phyloP scores from a whole-genome alignment of 2,797 vertebrate genomes.

The Leptatherina wallacei region DNA sequence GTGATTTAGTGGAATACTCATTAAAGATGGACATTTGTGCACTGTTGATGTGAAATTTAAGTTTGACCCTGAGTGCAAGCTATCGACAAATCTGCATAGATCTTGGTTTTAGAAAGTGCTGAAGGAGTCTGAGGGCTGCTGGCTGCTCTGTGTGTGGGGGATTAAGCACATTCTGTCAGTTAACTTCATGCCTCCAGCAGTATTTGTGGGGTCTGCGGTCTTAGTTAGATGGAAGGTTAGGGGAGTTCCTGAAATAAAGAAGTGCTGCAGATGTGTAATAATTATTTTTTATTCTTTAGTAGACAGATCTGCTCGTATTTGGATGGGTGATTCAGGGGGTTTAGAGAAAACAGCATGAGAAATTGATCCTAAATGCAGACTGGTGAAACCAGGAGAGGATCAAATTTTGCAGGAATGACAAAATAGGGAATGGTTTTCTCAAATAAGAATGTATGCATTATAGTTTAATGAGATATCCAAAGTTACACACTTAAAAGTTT shows the following conservation, averaged over 20 bases:
- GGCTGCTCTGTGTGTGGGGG: constrained; percentile 43
- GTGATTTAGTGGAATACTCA: constrained; percentile 1
- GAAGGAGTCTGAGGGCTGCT: constrained; percentile 46
- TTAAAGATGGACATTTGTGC: constrained; percentile 14
- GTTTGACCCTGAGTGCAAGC: constrained; percentile 37
- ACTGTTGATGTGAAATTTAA: constrained; percentile 34
- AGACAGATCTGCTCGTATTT: constrained; percentile 31
- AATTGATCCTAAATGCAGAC: constrained; percentile 12
- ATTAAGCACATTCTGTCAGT: constrained; percentile 61
- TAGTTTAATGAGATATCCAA: background rate
- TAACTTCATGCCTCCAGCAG: constrained; percentile 65
- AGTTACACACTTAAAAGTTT: constrained; percentile 1
- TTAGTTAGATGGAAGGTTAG: constrained; percentile 51
- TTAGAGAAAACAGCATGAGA: background rate
- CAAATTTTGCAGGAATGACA: background rate
- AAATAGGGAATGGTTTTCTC: background rate
- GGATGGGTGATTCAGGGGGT: constrained; percentile 36
- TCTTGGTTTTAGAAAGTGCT: constrained; percentile 32
- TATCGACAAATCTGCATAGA: constrained; percentile 54
- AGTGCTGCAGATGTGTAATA: constrained; percentile 45
- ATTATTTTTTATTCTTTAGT: constrained; percentile 7
- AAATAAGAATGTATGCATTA: background rate
- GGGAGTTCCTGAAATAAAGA: constrained; percentile 43
- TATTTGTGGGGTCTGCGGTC: constrained; percentile 58
- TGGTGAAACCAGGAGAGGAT: constrained; percentile 2